A percentile compares a stretch with the other conserved stretches of the same genome.
These are phyloP conservation scores for Apteryx owenii DNA, from an alignment of 2,113 vertebrate species.

Conservation along the genomic window DNA sequence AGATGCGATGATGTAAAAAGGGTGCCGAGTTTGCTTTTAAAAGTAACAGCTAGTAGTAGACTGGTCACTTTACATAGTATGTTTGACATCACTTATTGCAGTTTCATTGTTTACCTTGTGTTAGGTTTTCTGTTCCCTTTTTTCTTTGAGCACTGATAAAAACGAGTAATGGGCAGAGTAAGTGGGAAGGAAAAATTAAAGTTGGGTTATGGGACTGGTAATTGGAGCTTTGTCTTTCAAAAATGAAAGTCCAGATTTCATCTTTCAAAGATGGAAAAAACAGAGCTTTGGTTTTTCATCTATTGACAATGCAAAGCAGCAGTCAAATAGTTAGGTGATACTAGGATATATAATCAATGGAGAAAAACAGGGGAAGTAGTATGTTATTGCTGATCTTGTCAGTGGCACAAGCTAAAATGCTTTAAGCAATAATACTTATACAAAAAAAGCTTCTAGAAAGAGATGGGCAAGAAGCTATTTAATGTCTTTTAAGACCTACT, in stretches of 20 bases:
- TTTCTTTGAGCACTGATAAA: neutral
- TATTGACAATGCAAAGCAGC: neutral
- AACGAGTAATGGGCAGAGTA: neutral
- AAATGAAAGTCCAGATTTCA: neutral
- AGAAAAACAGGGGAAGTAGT: neutral
- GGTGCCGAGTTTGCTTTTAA: neutral
- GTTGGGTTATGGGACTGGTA: neutral
- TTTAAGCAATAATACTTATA: rapidly evolving
- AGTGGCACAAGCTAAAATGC: neutral
- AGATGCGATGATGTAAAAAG: neutral
- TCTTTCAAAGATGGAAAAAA: neutral
- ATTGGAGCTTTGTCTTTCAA: neutral
- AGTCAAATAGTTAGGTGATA: neutral
- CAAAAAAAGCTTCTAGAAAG: neutral
- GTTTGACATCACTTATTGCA: neutral
- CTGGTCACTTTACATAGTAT: neutral
- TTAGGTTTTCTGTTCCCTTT: neutral
- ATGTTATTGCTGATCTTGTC: neutral
- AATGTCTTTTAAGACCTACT: rapidly evolving
- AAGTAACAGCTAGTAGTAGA: neutral
- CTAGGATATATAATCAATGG: neutral
- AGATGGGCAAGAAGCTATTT: neutral
- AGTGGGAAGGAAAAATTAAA: conserved; percentile 8
- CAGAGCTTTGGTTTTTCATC: neutral
- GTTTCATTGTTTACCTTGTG: neutral